Evolutionary conservation across 1,140 invertebrate species (phyloP).

Genomic region (Zaprionus vittiger): DNA sequence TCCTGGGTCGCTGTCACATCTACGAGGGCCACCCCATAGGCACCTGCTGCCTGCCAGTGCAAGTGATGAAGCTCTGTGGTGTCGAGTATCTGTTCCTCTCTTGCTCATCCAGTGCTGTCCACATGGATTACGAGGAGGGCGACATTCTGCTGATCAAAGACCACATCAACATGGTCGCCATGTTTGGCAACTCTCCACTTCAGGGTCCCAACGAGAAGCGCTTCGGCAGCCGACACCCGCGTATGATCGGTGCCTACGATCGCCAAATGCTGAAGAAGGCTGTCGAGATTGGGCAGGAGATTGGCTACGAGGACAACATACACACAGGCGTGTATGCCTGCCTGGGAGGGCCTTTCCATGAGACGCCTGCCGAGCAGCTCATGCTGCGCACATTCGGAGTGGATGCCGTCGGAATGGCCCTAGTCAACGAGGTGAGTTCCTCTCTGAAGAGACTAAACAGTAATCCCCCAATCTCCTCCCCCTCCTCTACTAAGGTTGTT

Average conservation of each 20-base stretch:
- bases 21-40: conserved; percentile 94
- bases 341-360: conserved; percentile 95
- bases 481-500: conserved; percentile 52
- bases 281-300: conserved; percentile 88
- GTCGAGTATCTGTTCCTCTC: conserved; percentile 94
- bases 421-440: conserved; percentile 85
- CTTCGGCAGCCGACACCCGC: conserved; percentile 94
- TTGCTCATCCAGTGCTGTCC: conserved; percentile 96
- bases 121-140: conserved; percentile 92
- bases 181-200: conserved; percentile 93
- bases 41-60: conserved; percentile 95
- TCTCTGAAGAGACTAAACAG: not conserved
- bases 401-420: conserved; percentile 97
- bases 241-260: conserved; percentile 95
- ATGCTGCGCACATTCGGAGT: conserved; percentile 92
- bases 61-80: conserved; percentile 97
- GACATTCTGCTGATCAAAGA: conserved; percentile 98
- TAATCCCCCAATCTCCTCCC: not conserved
- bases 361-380: conserved; percentile 94
- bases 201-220: conserved; percentile 96
- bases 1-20: conserved; percentile 97
- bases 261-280: conserved; percentile 88
- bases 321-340: conserved; percentile 95
- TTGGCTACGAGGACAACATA: conserved; percentile 89
- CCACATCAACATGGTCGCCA: conserved; percentile 95